Evolutionary conservation across 2,888 invertebrate species (phyloP).

Genomic region (Conomelus anceps): DNA sequence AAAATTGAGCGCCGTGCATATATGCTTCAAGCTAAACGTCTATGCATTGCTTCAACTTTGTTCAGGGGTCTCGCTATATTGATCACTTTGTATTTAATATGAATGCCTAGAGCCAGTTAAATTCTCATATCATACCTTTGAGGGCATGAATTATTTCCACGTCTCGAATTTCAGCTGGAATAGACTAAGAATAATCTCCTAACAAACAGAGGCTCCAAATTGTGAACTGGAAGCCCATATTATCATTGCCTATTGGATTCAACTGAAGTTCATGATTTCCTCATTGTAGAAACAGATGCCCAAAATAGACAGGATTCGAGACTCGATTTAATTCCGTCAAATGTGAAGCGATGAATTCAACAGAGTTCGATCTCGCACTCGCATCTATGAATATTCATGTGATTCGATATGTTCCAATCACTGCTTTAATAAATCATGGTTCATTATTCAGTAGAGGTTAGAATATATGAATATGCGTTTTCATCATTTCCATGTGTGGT

Average conservation of each 20-base stretch:
- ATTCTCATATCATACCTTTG: background rate
- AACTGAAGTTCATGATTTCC: background rate
- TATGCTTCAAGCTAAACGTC: background rate
- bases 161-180: background rate
- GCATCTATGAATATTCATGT: background rate
- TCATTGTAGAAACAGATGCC: background rate
- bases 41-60: background rate
- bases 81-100: background rate
- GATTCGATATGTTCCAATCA: background rate
- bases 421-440: background rate
- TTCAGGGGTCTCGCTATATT: background rate
- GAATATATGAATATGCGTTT: background rate
- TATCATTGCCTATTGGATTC: background rate
- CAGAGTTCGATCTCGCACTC: background rate
- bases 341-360: background rate
- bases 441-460: background rate
- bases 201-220: background rate
- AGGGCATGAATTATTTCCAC: background rate
- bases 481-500: background rate
- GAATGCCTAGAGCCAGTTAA: background rate
- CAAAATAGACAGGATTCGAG: background rate
- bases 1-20: background rate
- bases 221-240: background rate
- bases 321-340: background rate
- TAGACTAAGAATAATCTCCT: background rate